A percentile compares a stretch with the other conserved stretches of the same genome.
These are phyloP conservation scores for Gastrophryne carolinensis DNA, from an alignment of 2,797 vertebrate species.

Conservation along the genomic window DNA sequence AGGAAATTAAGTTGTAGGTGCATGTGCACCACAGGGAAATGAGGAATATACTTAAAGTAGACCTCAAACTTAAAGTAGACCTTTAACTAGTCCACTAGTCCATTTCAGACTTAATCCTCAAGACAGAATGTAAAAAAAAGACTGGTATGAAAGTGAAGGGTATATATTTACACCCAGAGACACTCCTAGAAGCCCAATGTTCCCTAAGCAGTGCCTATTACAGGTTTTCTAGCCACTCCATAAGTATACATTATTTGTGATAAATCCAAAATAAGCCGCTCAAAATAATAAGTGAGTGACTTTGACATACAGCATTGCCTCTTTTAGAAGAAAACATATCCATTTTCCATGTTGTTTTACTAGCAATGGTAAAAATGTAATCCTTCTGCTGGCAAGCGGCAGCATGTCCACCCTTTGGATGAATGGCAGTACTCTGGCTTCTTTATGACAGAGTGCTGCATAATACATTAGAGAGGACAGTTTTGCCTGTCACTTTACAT, in stretches of 20 bases:
- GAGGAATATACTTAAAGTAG: no score
- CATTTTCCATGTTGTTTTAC: conserved; percentile 44
- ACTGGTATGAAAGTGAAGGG: neutral
- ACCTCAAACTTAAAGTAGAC: no score
- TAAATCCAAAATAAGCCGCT: no score
- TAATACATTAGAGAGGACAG: conserved; percentile 24
- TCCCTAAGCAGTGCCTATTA: no score
- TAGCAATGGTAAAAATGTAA: conserved; percentile 36
- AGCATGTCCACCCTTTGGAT: conserved; percentile 40
- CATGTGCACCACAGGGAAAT: no score
- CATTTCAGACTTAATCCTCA: no score
- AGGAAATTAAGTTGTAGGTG: no score
- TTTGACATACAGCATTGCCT: conserved; percentile 15
- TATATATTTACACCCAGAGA: neutral
- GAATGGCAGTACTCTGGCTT: neutral
- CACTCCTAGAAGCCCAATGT: no score
- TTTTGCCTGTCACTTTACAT: conserved; percentile 2
- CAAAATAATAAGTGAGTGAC: neutral
- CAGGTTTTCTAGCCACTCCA: no score
- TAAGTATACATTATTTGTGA: no score
- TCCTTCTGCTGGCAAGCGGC: conserved; percentile 23
- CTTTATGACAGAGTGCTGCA: conserved; percentile 14
- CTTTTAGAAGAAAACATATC: conserved; percentile 22
- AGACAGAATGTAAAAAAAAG: neutral
- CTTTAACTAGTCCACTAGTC: no score